Evolutionary conservation across 2,888 invertebrate species (phyloP), one percentile per base, ranked within the genome.

Genomic region (Drosophila leonis): DNA sequence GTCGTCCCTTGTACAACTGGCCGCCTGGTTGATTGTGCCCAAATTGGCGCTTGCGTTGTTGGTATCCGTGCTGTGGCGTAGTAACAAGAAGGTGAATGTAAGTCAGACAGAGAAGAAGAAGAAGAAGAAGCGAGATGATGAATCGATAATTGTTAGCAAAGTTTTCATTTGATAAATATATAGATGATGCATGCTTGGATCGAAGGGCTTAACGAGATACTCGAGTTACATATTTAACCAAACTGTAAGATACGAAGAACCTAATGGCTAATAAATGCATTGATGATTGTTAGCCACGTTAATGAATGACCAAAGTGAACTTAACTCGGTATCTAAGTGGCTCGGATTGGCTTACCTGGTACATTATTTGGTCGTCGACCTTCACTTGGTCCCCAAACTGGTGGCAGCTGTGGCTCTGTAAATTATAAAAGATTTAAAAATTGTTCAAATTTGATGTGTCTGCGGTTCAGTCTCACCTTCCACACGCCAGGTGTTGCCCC

Each of bases 21-120:
- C 8, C 63, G 35, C 4, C 0, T 41, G 29, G 63, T 55, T 35
- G 65, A 29, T 2, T 29, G 49, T 5, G 49, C 10, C 64, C 63
- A 46, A 12, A 12, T 2, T 13, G 56, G 46, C 18, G 24, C 12
- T 8, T 41, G 55, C 35, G 20, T 56, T 9, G 41, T 29, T 8
- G 56, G 57, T 42, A 35, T 37, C 29, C 37, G 20, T 33, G 9
- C 78, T 75, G 66, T 60, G 82, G 91, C 94, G 89, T 67, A 42
- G 61, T 31, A 73, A 51, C 31, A 33, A 31, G 33, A 51, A 33
- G 13, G 1, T 20, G 18, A 33, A 71, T 33, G 49, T 54, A 15
- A 71, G 62, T 78, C 41, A 73, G 41, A 52, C 4, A 54, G 39
- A 44, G 63, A 27, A 18, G 33, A 65, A 60, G 33, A n/a, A 27